phyloP scores from a whole-genome alignment of 2,888 invertebrate genomes.

The Callimorpha dominula region DNA sequence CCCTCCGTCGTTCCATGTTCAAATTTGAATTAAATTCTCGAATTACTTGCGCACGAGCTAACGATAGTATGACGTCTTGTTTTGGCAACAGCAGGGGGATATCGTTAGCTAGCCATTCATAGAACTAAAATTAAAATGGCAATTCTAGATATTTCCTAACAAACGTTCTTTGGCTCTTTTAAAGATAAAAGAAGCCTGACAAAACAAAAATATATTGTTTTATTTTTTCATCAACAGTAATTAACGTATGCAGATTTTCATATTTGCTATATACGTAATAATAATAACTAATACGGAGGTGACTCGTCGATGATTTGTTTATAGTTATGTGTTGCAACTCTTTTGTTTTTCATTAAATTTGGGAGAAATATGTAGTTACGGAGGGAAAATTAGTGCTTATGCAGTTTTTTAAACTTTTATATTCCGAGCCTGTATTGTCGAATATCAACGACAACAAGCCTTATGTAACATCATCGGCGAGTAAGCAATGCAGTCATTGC shows the following conservation, averaged over 20 bases:
- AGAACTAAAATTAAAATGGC: neutral
- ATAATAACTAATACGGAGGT: too few relatives aligned
- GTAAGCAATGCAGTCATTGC: slow-evolving; percentile 47
- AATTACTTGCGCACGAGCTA: slow-evolving; percentile 12
- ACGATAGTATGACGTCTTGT: slow-evolving; percentile 8
- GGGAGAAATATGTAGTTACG: too few relatives aligned
- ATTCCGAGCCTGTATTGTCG: neutral
- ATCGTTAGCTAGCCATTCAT: neutral
- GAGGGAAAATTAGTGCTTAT: too few relatives aligned
- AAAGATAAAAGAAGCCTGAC: neutral
- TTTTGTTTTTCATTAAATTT: too few relatives aligned
- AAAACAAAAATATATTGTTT: too few relatives aligned
- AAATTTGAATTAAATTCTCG: slow-evolving; percentile 22
- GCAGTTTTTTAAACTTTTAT: neutral
- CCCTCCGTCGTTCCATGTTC: slow-evolving; percentile 33
- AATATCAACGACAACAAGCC: neutral
- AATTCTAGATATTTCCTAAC: neutral
- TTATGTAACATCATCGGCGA: neutral
- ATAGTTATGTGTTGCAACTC: neutral
- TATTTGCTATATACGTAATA: neutral
- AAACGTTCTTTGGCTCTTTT: neutral
- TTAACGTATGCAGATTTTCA: neutral
- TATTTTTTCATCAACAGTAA: too few relatives aligned
- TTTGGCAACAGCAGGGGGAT: slow-evolving; percentile 8
- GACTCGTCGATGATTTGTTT: neutral